Evolutionary conservation across 2,113 vertebrate species (phyloP).

Genomic region (Ariopsis seemanni): DNA sequence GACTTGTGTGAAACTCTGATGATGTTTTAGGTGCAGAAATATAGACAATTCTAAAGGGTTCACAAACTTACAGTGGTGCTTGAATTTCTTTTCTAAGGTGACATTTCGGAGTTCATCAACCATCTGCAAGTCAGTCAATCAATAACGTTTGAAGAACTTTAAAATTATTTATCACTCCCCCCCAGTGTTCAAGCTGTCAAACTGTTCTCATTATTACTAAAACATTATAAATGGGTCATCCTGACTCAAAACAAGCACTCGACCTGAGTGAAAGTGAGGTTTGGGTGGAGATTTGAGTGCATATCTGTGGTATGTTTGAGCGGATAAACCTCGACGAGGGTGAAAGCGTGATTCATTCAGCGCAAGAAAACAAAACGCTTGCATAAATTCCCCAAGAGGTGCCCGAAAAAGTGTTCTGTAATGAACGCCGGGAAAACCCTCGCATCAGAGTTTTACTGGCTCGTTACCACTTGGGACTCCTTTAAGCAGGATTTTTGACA

Average conservation of each 20-base stretch:
- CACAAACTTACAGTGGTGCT: too few relatives aligned
- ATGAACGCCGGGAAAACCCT: neutral
- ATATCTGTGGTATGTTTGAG: slow-evolving; percentile 41
- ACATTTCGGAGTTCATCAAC: too few relatives aligned
- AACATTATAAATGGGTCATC: neutral
- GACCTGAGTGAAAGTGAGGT: neutral
- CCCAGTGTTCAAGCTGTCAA: neutral
- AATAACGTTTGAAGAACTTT: too few relatives aligned
- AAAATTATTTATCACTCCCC: too few relatives aligned
- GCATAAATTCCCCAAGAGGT: slow-evolving; percentile 14
- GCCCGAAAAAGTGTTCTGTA: neutral
- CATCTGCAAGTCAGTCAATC: too few relatives aligned
- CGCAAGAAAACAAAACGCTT: neutral
- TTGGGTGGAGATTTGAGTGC: slow-evolving; percentile 23
- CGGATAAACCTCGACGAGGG: slow-evolving; percentile 41
- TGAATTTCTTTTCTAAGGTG: neutral
- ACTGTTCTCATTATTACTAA: neutral
- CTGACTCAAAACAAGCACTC: neutral
- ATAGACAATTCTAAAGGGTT: too few relatives aligned
- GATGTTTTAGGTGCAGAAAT: too few relatives aligned
- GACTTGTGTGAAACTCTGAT: too few relatives aligned
- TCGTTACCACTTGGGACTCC: neutral
- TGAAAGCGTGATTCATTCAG: slow-evolving; percentile 28
- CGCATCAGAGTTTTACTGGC: slow-evolving; percentile 20
- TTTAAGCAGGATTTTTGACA: neutral